Evolutionary conservation across 2,888 invertebrate species (phyloP).

Genomic region (Napeogenes inachia): DNA sequence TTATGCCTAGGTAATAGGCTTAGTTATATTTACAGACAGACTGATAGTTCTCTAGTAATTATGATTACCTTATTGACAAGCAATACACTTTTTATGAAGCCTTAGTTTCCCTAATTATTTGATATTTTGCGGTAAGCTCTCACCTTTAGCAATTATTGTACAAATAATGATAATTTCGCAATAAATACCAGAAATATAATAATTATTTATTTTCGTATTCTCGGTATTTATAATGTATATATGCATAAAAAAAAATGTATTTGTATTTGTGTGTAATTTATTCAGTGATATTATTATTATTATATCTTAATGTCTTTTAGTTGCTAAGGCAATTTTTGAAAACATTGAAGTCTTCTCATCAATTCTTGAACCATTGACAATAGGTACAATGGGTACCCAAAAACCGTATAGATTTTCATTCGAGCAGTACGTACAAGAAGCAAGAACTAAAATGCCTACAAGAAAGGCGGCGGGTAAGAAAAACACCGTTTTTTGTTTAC

Average conservation of each 20-base stretch:
- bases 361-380: constrained; percentile 61
- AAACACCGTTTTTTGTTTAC: not conserved
- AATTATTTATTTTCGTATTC: not conserved
- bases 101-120: constrained; percentile 3
- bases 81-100: not conserved
- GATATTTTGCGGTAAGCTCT: constrained; percentile 3
- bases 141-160: not conserved
- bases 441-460: constrained; percentile 66
- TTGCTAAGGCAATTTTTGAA: constrained; percentile 62
- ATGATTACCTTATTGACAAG: not conserved
- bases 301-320: constrained; percentile 38
- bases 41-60: not conserved
- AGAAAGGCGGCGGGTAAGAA: constrained; percentile 63
- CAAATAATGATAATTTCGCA: not conserved
- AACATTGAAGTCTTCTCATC: constrained; percentile 63
- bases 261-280: too few relatives aligned
- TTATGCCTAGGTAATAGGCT: too few relatives aligned
- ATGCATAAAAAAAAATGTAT: too few relatives aligned
- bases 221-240: too few relatives aligned
- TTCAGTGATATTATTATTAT: not conserved
- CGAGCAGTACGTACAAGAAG: constrained; percentile 69
- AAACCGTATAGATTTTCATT: constrained; percentile 67
- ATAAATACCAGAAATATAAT: not conserved
- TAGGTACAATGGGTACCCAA: constrained; percentile 70
- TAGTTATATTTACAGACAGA: too few relatives aligned